Percentiles rank a stretch among this genome's conserved stretches.
Evolutionary conservation across 2,797 vertebrate genomes (phyloP).

Genomic region (Botia kubotai): DNA sequence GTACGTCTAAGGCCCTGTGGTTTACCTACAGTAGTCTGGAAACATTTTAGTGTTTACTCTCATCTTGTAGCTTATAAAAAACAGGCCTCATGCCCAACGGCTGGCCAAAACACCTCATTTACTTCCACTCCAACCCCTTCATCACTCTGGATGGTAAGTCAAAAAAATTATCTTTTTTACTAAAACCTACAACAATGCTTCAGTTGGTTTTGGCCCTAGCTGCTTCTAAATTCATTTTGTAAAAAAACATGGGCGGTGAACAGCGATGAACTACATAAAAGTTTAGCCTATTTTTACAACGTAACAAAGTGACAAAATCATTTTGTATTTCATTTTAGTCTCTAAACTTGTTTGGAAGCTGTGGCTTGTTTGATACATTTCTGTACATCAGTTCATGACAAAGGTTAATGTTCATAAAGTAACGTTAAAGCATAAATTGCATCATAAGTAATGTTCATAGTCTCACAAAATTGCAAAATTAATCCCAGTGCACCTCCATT

Average conservation of each 20-base stretch:
- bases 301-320: too few relatives aligned
- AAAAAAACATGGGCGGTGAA: not conserved
- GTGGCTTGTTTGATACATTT: too few relatives aligned
- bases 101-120: not conserved
- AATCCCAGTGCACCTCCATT: not conserved
- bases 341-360: too few relatives aligned
- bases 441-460: too few relatives aligned
- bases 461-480: too few relatives aligned
- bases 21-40: slow-evolving; percentile 52
- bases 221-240: not conserved
- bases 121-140: not conserved
- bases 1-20: slow-evolving; percentile 15
- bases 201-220: not conserved
- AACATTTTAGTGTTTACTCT: slow-evolving; percentile 47
- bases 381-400: too few relatives aligned
- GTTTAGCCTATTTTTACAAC: not conserved
- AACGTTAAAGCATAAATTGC: too few relatives aligned
- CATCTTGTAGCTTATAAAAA: slow-evolving; percentile 32
- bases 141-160: not conserved
- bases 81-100: not conserved
- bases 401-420: too few relatives aligned
- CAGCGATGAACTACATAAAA: too few relatives aligned
- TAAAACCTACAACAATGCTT: not conserved
- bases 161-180: not conserved
- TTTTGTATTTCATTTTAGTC: too few relatives aligned